A percentile compares a stretch with the other conserved stretches of the same genome.
phyloP scores from a whole-genome alignment of 2,113 vertebrate genomes.

The Zapornia atra region DNA sequence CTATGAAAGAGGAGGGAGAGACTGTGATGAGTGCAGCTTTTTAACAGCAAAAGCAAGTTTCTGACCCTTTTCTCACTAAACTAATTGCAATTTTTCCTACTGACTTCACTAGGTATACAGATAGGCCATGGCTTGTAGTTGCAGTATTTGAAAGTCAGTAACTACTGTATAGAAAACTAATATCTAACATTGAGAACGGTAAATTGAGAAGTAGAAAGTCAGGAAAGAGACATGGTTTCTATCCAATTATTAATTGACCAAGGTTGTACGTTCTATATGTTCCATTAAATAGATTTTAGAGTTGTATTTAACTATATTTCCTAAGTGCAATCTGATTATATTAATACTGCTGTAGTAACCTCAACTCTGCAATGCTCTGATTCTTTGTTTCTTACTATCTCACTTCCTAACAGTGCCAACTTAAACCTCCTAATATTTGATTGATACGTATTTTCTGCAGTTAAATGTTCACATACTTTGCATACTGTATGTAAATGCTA shows the following conservation, averaged over 20 bases:
- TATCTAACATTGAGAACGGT: background rate
- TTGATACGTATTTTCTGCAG: background rate
- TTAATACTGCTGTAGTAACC: background rate
- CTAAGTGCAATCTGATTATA: background rate
- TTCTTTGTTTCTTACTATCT: background rate
- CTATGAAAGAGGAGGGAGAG: background rate
- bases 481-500: background rate
- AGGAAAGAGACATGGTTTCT: background rate
- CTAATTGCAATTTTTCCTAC: background rate
- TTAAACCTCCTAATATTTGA: background rate
- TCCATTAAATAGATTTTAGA: background rate
- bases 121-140: background rate
- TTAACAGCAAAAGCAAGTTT: background rate
- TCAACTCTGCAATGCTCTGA: background rate
- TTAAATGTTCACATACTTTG: background rate
- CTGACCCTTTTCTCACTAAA: background rate
- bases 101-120: background rate
- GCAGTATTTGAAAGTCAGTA: background rate
- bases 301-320: background rate
- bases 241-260: background rate
- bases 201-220: background rate
- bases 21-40: background rate
- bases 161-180: background rate
- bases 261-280: background rate
- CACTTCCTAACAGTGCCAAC: background rate